Evolutionary conservation across 2,797 vertebrate genomes (phyloP).

Genomic region (Alcedo quadribrachys): DNA sequence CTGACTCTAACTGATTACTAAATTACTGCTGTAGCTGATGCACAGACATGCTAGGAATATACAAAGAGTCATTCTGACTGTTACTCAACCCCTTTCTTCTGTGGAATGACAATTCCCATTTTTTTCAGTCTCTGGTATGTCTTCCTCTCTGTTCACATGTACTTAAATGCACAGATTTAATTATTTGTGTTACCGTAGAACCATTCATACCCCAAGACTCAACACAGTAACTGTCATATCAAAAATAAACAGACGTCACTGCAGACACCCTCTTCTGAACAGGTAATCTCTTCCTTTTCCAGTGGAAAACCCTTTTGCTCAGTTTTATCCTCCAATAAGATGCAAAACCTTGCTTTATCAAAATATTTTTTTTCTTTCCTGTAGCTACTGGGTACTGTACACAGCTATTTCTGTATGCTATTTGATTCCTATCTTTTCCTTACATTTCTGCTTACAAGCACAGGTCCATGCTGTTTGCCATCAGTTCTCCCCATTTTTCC

Average conservation of each 20-base stretch:
- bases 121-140: background rate
- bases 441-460: background rate
- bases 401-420: background rate
- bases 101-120: background rate
- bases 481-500: background rate
- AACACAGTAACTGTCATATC: background rate
- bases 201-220: background rate
- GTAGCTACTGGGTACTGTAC: background rate
- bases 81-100: background rate
- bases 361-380: background rate
- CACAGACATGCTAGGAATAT: slow-evolving; percentile 25
- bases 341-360: background rate
- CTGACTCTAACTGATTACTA: slow-evolving; percentile 49
- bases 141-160: background rate
- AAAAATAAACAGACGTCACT: background rate
- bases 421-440: background rate
- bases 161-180: background rate
- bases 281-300: background rate
- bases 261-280: background rate
- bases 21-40: slow-evolving; percentile 25
- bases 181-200: background rate
- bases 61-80: background rate
- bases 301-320: background rate
- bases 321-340: background rate
- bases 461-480: background rate